A percentile compares a stretch with the other conserved stretches of the same genome.
phyloP scores from a whole-genome alignment of 2,113 vertebrate genomes.

The Phaethon lepturus region DNA sequence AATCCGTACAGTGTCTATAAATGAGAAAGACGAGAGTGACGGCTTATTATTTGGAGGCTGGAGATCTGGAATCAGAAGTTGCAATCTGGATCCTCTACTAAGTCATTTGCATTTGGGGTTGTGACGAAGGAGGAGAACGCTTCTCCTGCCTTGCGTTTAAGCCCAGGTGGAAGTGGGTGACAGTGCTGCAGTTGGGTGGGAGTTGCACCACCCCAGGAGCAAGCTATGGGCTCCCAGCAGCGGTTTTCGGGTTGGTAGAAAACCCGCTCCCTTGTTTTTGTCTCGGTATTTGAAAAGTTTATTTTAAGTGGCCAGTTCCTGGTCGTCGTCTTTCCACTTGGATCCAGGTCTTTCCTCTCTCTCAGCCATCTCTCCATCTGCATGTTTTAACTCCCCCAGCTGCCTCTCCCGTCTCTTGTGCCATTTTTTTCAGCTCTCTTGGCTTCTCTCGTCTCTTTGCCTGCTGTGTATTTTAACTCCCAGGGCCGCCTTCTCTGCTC shows the following conservation, averaged over 20 bases:
- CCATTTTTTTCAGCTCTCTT: conserved; percentile 73
- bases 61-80: not conserved
- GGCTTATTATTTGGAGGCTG: not conserved
- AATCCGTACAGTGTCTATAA: not conserved
- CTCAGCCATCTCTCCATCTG: conserved; percentile 79
- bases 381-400: conserved; percentile 77
- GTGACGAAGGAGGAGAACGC: not conserved
- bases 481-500: conserved; percentile 46
- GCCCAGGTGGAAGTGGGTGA: not conserved
- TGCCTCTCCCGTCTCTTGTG: conserved; percentile 73
- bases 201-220: not conserved
- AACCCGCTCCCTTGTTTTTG: accelerated
- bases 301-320: conserved; percentile 54
- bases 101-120: not conserved
- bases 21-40: not conserved
- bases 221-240: not conserved
- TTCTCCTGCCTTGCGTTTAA: not conserved
- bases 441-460: conserved; percentile 61
- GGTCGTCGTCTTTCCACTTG: conserved; percentile 36
- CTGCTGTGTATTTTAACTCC: conserved; percentile 70
- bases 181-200: not conserved
- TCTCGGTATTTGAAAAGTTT: not conserved
- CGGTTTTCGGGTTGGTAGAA: not conserved
- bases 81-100: not conserved
- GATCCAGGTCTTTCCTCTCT: conserved; percentile 76